Evolutionary conservation across 2,113 vertebrate species (phyloP).

Genomic region (Serilophus lunatus): DNA sequence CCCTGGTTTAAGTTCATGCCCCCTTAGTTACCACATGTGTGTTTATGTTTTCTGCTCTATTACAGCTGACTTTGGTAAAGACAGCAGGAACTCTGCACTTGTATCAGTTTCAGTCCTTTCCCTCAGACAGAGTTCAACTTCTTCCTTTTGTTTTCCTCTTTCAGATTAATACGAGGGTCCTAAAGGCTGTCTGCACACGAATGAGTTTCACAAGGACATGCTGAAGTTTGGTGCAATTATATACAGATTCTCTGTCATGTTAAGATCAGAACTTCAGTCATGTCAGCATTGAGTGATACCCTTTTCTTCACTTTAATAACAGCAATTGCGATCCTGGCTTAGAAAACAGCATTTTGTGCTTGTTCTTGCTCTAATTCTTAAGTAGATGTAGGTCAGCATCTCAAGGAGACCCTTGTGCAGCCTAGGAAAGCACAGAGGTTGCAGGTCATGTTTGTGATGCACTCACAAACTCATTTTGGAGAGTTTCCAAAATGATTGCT

Average conservation of each 20-base stretch:
- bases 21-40: neutral
- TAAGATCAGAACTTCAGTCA: neutral
- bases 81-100: neutral
- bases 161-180: neutral
- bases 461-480: neutral
- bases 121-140: neutral
- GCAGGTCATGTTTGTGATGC: rapidly evolving
- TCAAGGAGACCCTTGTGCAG: rapidly evolving
- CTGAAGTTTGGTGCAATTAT: neutral
- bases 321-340: neutral
- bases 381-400: neutral
- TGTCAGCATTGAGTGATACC: neutral
- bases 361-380: neutral
- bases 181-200: rapidly evolving
- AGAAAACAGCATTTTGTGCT: neutral
- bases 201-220: neutral
- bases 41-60: neutral
- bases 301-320: neutral
- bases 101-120: neutral
- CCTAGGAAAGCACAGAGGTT: neutral
- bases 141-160: neutral
- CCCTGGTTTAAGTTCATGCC: neutral
- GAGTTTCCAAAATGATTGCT: neutral
- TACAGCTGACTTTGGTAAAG: neutral
- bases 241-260: neutral